phyloP scores from a whole-genome alignment of 2,888 invertebrate species.

The Nesidiocoris tenuis region DNA sequence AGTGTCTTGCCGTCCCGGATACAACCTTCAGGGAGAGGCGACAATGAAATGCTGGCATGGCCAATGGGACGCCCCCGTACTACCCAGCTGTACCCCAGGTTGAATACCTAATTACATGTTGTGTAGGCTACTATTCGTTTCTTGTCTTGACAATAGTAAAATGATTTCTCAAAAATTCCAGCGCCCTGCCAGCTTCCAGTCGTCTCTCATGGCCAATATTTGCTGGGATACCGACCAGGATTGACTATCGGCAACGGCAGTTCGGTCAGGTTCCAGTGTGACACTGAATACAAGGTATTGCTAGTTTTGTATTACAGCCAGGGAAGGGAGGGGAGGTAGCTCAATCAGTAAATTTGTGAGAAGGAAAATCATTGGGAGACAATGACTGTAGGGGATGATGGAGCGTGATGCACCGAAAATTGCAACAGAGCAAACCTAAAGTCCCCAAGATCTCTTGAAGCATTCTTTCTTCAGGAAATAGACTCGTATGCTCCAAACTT shows the following conservation, averaged over 20 bases:
- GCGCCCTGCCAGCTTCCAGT: slow-evolving; percentile 67
- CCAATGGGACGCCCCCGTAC: slow-evolving; percentile 74
- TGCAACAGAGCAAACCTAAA: too few relatives aligned
- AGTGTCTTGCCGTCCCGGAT: slow-evolving; percentile 74
- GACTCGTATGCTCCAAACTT: too few relatives aligned
- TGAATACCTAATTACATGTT: slow-evolving; percentile 44
- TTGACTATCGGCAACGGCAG: slow-evolving; percentile 80
- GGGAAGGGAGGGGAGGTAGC: neutral
- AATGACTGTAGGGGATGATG: too few relatives aligned
- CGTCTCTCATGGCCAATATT: slow-evolving; percentile 68
- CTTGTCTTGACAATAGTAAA: neutral
- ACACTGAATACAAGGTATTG: slow-evolving; percentile 54
- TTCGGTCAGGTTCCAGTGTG: slow-evolving; percentile 72
- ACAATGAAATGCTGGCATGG: slow-evolving; percentile 77
- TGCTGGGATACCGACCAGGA: slow-evolving; percentile 75
- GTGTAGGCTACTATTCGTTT: neutral
- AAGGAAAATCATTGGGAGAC: too few relatives aligned
- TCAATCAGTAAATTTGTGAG: too few relatives aligned
- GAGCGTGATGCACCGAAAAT: too few relatives aligned
- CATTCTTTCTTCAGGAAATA: too few relatives aligned
- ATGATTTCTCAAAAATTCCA: too few relatives aligned
- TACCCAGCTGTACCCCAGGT: slow-evolving; percentile 77
- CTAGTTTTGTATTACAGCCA: neutral
- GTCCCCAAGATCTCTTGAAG: too few relatives aligned
- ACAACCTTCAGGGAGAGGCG: slow-evolving; percentile 62